phyloP scores from a whole-genome alignment of 2,888 invertebrate genomes.

The Sinodicranocentrus sp. region DNA sequence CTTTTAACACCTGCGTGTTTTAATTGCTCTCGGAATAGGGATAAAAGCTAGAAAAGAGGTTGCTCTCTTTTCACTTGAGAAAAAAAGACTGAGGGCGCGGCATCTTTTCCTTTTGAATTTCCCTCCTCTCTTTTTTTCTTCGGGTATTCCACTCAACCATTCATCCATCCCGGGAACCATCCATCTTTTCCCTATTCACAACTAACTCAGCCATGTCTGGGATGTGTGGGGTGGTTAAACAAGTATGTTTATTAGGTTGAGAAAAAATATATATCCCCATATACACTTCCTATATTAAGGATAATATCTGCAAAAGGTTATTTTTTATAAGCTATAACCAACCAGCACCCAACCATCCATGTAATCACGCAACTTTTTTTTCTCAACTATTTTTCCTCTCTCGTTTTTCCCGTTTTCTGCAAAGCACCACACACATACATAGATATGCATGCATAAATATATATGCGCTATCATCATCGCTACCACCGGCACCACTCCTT shows the following conservation, averaged over 20 bases:
- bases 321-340: constrained; percentile 4
- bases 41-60: constrained; percentile 44
- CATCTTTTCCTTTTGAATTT: constrained; percentile 25
- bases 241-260: constrained; percentile 20
- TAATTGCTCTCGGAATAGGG: constrained; percentile 72
- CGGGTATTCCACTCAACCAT: constrained; percentile 4
- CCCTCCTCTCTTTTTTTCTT: constrained; percentile 5
- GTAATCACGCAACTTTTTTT: constrained; percentile 69
- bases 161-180: constrained; percentile 14
- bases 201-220: background rate
- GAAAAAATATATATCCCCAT: background rate
- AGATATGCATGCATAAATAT: too few species aligned
- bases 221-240: constrained; percentile 14
- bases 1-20: constrained; percentile 74
- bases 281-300: background rate
- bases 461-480: background rate
- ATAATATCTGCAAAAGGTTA: background rate
- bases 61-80: constrained; percentile 13
- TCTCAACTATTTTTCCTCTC: background rate
- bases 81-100: constrained; percentile 52
- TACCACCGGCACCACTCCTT: constrained; percentile 19
- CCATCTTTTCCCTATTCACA: constrained; percentile 27
- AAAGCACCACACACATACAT: constrained; percentile 1
- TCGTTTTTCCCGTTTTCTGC: constrained; percentile 15
- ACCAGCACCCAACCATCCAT: constrained; percentile 30